Conservation (phyloP, 1,140 invertebrate species). For the Psix sp. region DNA sequence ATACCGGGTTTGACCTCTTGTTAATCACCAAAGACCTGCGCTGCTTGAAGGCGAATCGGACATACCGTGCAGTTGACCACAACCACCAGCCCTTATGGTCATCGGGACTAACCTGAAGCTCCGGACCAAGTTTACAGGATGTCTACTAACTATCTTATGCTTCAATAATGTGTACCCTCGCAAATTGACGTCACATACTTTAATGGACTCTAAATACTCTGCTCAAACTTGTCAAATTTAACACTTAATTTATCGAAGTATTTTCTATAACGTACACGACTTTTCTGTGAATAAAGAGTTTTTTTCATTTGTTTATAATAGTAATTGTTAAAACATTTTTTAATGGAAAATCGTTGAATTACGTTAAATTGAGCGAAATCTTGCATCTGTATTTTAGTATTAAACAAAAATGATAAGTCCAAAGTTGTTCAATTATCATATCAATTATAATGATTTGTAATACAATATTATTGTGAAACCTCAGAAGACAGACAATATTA, state of each 20-base stretch:
- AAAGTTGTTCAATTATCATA: no score
- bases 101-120: slow-evolving; percentile 53
- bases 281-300: no score
- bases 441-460: no score
- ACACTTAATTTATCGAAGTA: slow-evolving; percentile 55
- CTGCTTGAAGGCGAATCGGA: slow-evolving; percentile 69
- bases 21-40: slow-evolving; percentile 75
- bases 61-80: slow-evolving; percentile 74
- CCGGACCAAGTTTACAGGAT: slow-evolving; percentile 54
- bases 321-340: no score
- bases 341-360: no score
- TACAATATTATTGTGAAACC: no score
- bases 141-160: slow-evolving; percentile 54
- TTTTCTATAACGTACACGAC: no score
- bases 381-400: no score
- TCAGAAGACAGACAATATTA: no score
- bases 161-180: slow-evolving; percentile 48
- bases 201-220: slow-evolving; percentile 60
- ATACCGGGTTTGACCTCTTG: slow-evolving; percentile 71
- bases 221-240: slow-evolving; percentile 46
- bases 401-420: no score
- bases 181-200: slow-evolving; percentile 45
- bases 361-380: no score
- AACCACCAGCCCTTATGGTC: slow-evolving; percentile 67
- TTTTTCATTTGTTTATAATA: no score